These are phyloP conservation scores for Mormyrus hasselquistii DNA, from an alignment of 2,797 vertebrate genomes.

Conservation along the genomic window DNA sequence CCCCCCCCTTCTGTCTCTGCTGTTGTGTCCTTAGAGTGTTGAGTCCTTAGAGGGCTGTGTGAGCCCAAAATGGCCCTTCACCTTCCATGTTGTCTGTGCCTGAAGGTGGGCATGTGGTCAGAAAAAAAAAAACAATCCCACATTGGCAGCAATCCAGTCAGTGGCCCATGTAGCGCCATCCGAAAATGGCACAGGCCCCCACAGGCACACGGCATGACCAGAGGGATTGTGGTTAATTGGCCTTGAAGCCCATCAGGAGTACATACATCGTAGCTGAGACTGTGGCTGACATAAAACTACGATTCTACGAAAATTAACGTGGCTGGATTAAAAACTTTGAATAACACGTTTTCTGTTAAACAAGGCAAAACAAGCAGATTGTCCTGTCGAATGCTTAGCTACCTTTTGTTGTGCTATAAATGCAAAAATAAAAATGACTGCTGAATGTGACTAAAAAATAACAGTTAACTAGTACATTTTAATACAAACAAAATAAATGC, in stretches of 20 bases:
- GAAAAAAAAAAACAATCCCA: neutral
- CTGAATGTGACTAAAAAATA: neutral
- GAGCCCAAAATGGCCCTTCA: constrained; percentile 37
- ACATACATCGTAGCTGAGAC: neutral
- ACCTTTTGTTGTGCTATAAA: neutral
- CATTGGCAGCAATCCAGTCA: neutral
- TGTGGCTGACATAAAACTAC: neutral
- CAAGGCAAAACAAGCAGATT: neutral
- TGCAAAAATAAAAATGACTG: neutral
- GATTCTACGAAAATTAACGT: neutral
- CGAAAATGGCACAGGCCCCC: constrained; percentile 23
- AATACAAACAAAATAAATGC: neutral
- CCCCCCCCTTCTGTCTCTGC: constrained; percentile 27
- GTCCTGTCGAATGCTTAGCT: neutral
- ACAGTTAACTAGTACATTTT: neutral
- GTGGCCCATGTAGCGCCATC: neutral
- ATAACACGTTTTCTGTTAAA: neutral
- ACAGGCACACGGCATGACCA: constrained; percentile 30
- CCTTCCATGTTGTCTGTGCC: constrained; percentile 28
- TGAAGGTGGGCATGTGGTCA: neutral
- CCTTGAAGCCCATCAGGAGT: neutral
- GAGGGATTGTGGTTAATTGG: neutral
- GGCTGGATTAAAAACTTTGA: neutral
- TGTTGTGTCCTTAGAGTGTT: constrained; percentile 18
- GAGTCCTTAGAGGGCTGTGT: constrained; percentile 25